These are phyloP conservation scores for Antennarius maculatus DNA, from an alignment of 2,797 vertebrate species.

Conservation along the genomic window DNA sequence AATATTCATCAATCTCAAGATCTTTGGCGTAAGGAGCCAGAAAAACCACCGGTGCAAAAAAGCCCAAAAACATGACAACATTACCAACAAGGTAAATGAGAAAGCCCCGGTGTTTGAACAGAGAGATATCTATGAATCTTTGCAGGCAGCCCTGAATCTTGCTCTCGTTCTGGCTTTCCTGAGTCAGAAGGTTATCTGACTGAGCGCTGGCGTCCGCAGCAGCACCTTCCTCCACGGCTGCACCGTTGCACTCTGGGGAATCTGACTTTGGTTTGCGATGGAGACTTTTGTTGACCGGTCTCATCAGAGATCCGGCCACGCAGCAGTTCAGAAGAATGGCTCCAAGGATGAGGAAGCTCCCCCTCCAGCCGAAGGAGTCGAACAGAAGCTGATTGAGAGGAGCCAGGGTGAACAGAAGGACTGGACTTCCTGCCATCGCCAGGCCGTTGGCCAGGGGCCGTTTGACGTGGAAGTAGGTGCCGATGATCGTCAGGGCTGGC, in stretches of 20 bases:
- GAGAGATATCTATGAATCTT: conserved; percentile 81
- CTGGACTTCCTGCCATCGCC: conserved; percentile 85
- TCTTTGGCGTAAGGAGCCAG: conserved; percentile 85
- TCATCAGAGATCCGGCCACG: conserved; percentile 85
- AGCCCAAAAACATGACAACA: conserved; percentile 85
- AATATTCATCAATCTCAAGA: conserved; percentile 82
- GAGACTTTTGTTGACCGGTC: conserved; percentile 72
- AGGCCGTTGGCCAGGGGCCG: conserved; percentile 85
- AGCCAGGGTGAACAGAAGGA: conserved; percentile 83
- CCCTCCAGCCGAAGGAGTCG: conserved; percentile 86
- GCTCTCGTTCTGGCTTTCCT: conserved; percentile 42
- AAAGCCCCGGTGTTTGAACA: conserved; percentile 88
- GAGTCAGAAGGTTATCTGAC: background rate
- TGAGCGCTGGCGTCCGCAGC: conserved; percentile 7
- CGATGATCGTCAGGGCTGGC: conserved; percentile 85
- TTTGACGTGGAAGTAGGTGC: conserved; percentile 85
- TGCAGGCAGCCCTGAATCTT: conserved; percentile 58
- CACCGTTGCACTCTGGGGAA: conserved; percentile 4
- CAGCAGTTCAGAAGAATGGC: conserved; percentile 83
- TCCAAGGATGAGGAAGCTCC: conserved; percentile 86
- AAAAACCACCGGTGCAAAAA: conserved; percentile 87
- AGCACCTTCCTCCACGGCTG: conserved; percentile 26
- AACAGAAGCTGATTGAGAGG: conserved; percentile 86
- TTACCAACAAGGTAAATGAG: conserved; percentile 86
- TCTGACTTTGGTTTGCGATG: conserved; percentile 23